A percentile compares a stretch with the other conserved stretches of the same genome.
These are phyloP conservation scores for Halcyon chelicuti DNA, from an alignment of 2,797 vertebrate genomes.

Conservation along the genomic window DNA sequence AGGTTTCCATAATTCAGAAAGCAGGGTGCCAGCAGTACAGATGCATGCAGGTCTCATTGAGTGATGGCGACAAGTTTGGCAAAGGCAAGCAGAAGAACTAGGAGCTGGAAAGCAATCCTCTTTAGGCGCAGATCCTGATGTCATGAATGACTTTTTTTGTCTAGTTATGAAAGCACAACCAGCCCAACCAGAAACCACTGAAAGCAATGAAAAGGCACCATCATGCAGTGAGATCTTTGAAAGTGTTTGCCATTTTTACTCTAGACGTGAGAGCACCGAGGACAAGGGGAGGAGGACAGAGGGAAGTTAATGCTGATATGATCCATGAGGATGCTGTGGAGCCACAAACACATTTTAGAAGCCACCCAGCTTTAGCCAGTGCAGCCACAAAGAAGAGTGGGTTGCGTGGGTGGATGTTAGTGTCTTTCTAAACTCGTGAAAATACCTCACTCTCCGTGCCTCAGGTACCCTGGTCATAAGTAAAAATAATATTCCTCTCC, in stretches of 20 bases:
- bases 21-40: neutral
- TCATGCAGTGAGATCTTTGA: neutral
- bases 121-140: neutral
- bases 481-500: neutral
- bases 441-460: neutral
- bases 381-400: neutral
- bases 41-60: fast-evolving
- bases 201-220: neutral
- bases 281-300: neutral
- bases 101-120: neutral
- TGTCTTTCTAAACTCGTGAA: neutral
- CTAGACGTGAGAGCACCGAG: neutral
- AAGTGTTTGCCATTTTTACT: neutral
- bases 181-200: neutral
- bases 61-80: neutral
- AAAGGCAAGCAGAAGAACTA: neutral
- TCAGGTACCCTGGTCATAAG: neutral
- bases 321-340: neutral
- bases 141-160: neutral
- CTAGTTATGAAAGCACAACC: neutral
- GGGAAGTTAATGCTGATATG: fast-evolving
- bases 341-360: neutral
- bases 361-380: neutral
- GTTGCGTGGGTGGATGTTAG: neutral
- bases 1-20: neutral